Evolutionary conservation across 2,888 invertebrate species (phyloP).

Genomic region (Branchipolynoe longqiensis): DNA sequence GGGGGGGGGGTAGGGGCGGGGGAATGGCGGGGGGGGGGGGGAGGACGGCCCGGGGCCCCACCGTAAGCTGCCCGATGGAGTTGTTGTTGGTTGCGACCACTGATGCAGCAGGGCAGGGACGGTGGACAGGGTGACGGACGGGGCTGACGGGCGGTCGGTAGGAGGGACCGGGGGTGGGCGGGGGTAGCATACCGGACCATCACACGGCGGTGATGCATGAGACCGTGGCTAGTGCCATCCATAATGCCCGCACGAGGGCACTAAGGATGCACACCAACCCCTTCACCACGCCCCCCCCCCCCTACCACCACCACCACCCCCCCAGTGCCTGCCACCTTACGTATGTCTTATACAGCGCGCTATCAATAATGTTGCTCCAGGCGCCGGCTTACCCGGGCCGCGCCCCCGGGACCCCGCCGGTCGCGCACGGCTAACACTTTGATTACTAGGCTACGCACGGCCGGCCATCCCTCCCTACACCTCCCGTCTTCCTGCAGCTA

Average conservation of each 20-base stretch:
- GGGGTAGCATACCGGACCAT: conserved; percentile 29
- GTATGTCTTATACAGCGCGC: conserved; percentile 36
- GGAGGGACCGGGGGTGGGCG: too few relatives aligned
- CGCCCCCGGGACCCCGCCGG: conserved; percentile 28
- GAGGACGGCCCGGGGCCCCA: conserved; percentile 35
- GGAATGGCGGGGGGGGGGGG: neutral
- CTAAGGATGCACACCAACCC: too few relatives aligned
- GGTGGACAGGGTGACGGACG: too few relatives aligned
- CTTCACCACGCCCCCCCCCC: neutral
- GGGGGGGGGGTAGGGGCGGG: neutral
- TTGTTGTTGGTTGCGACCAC: conserved; percentile 29
- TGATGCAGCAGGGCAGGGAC: too few relatives aligned
- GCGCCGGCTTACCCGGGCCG: neutral
- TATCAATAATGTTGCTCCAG: conserved; percentile 37
- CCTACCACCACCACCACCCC: neutral
- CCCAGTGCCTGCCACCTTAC: conserved; percentile 12
- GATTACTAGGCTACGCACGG: conserved; percentile 2
- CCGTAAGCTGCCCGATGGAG: conserved; percentile 14
- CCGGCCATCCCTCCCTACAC: neutral
- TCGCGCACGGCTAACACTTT: conserved; percentile 50
- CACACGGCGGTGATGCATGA: conserved; percentile 19
- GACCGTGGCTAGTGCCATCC: neutral
- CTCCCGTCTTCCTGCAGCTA: conserved; percentile 30
- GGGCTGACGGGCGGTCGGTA: too few relatives aligned
- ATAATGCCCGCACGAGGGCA: neutral